Conservation (phyloP, 2,888 invertebrate genomes). For the Andricus quercusramuli region DNA sequence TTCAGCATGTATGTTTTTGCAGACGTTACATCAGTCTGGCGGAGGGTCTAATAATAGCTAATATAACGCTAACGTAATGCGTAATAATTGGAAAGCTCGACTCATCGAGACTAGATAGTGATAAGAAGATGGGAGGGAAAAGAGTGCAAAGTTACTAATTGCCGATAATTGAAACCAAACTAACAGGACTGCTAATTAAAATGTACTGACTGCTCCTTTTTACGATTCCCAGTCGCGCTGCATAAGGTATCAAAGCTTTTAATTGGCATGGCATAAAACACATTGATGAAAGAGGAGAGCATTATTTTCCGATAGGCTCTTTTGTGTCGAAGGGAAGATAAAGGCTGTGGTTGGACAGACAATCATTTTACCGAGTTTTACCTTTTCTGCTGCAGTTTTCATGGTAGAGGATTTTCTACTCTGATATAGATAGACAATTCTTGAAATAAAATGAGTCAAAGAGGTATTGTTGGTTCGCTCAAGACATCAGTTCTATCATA, state of each 20-base stretch:
- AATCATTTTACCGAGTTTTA: not conserved
- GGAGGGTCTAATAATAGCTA: constrained; percentile 21
- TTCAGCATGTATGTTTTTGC: constrained; percentile 12
- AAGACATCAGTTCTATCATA: too few species aligned
- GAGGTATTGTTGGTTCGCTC: not conserved
- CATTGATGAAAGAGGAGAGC: constrained; percentile 20
- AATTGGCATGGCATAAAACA: constrained; percentile 27
- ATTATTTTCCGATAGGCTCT: not conserved
- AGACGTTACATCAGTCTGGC: constrained; percentile 23
- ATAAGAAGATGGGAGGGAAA: constrained; percentile 40
- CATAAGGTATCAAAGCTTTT: constrained; percentile 43
- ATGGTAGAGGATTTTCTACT: not conserved
- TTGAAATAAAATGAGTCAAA: not conserved
- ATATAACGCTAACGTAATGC: constrained; percentile 2
- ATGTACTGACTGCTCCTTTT: constrained; percentile 40
- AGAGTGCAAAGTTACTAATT: constrained; percentile 47
- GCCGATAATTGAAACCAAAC: constrained; percentile 54
- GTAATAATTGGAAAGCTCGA: constrained; percentile 37
- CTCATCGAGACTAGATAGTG: constrained; percentile 14
- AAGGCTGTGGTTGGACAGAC: not conserved
- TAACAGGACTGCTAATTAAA: constrained; percentile 53
- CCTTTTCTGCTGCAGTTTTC: not conserved
- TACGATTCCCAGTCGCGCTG: constrained; percentile 31
- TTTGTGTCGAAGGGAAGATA: constrained; percentile 15
- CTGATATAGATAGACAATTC: not conserved